These are phyloP conservation scores for Sebastes trivittatus DNA, from an alignment of 2,797 vertebrate genomes.

Conservation along the genomic window DNA sequence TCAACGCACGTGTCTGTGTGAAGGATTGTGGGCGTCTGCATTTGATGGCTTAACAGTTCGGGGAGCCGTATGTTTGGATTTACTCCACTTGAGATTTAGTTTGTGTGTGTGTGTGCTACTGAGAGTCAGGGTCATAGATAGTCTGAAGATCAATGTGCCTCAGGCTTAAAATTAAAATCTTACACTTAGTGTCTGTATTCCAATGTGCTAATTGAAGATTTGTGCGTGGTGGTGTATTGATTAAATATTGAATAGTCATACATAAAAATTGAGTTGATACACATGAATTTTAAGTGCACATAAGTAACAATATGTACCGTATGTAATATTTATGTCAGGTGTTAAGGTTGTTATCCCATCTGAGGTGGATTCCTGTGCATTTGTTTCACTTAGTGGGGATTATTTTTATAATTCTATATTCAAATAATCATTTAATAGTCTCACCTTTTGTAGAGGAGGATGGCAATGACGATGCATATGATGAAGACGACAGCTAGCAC, in stretches of 20 bases:
- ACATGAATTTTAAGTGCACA: slow-evolving; percentile 4
- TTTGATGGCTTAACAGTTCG: slow-evolving; percentile 56
- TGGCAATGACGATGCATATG: slow-evolving; percentile 99
- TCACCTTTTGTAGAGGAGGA: slow-evolving; percentile 99
- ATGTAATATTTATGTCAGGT: neutral
- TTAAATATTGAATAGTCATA: slow-evolving; percentile 6
- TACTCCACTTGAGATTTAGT: slow-evolving; percentile 25
- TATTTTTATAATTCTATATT: neutral
- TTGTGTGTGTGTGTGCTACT: neutral
- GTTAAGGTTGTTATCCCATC: neutral
- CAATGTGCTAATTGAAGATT: slow-evolving; percentile 1
- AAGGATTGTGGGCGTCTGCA: slow-evolving; percentile 49
- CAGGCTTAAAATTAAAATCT: slow-evolving; percentile 23
- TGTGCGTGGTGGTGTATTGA: neutral
- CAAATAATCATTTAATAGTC: slow-evolving; percentile 25
- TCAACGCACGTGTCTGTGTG: slow-evolving; percentile 47
- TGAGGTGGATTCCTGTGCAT: neutral
- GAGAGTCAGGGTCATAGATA: slow-evolving; percentile 25
- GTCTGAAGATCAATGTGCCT: slow-evolving; percentile 32
- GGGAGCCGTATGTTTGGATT: slow-evolving; percentile 42
- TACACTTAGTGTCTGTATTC: slow-evolving; percentile 6
- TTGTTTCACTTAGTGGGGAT: neutral
- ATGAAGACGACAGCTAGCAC: slow-evolving; percentile 99
- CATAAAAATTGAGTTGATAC: neutral
- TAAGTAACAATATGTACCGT: neutral